Percentiles rank a stretch among this genome's conserved stretches.
These are phyloP conservation scores for Carassius gibelio DNA, from an alignment of 2,113 vertebrate species.

Conservation along the genomic window DNA sequence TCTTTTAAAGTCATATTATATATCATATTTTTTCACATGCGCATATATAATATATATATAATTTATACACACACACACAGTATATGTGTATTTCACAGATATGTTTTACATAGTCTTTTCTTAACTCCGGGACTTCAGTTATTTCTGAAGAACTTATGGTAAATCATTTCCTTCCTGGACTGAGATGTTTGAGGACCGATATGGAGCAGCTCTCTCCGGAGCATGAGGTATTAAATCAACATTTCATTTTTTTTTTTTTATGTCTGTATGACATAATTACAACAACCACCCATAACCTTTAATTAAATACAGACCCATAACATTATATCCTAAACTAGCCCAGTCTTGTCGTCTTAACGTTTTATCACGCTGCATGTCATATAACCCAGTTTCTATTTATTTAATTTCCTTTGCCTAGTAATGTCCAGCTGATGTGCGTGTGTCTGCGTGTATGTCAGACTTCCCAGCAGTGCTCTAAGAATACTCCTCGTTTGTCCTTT, in stretches of 20 bases:
- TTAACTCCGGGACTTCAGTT: conserved; percentile 83
- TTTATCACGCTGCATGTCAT: conserved; percentile 52
- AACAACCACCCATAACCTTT: background rate
- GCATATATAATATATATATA: no score
- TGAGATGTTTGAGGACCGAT: conserved; percentile 92
- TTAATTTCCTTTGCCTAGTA: conserved; percentile 63
- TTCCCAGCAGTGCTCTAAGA: conserved; percentile 51
- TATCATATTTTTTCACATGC: no score
- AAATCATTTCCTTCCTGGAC: conserved; percentile 95
- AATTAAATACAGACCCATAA: background rate
- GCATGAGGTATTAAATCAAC: conserved; percentile 83
- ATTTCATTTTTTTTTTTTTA: background rate
- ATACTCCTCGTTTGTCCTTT: conserved; percentile 52
- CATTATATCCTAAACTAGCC: background rate
- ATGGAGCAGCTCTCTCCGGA: conserved; percentile 98
- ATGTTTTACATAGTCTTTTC: conserved; percentile 49
- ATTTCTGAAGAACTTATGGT: conserved; percentile 99
- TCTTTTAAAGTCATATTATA: no score
- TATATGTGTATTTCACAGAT: background rate
- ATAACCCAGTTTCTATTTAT: conserved; percentile 59
- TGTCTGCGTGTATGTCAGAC: conserved; percentile 27
- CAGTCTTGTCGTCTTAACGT: background rate
- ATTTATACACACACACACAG: no score
- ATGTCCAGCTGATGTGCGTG: conserved; percentile 66
- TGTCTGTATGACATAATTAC: background rate